phyloP scores from a whole-genome alignment of 2,113 vertebrate genomes.

The Acrocephalus arundinaceus region DNA sequence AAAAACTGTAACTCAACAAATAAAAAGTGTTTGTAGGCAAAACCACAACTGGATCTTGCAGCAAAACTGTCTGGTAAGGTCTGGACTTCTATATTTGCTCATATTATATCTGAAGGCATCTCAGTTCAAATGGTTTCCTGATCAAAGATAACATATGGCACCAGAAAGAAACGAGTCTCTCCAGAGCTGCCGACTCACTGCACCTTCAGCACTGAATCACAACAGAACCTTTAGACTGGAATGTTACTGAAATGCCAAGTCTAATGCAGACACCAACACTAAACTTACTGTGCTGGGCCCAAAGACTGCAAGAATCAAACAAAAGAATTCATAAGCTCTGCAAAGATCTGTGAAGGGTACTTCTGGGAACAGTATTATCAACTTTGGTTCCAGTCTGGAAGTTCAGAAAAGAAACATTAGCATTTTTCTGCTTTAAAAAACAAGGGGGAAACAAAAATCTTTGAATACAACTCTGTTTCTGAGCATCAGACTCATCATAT shows the following conservation, averaged over 20 bases:
- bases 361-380: background rate
- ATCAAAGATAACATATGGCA: background rate
- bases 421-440: background rate
- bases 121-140: background rate
- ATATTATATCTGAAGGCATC: background rate
- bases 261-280: background rate
- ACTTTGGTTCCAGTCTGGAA: background rate
- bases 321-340: background rate
- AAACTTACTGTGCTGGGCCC: background rate
- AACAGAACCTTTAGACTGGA: background rate
- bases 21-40: background rate
- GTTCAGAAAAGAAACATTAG: background rate
- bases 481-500: background rate
- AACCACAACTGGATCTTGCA: background rate
- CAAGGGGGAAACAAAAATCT: background rate
- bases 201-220: background rate
- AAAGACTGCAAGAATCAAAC: background rate
- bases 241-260: background rate
- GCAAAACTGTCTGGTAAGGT: background rate
- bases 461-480: background rate
- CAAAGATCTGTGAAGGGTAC: background rate
- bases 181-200: background rate
- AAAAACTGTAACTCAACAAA: background rate
- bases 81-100: background rate
- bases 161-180: background rate